phyloP scores from a whole-genome alignment of 2,888 invertebrate species.

The Bibio marci region DNA sequence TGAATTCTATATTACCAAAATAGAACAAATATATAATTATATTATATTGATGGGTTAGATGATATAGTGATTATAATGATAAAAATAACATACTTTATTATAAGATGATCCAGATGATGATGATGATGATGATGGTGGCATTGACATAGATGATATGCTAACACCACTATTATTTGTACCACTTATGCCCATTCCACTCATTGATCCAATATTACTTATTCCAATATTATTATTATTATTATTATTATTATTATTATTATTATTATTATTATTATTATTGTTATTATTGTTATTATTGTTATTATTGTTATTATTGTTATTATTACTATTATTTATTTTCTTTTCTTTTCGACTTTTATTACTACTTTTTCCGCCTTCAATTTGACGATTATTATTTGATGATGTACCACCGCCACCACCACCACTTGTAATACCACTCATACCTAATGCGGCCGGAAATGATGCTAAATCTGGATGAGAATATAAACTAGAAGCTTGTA shows the following conservation, averaged over 20 bases:
- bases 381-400: slow-evolving; percentile 20
- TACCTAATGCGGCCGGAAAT: slow-evolving; percentile 31
- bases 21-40: no score
- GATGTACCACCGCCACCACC: slow-evolving; percentile 15
- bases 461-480: slow-evolving; percentile 45
- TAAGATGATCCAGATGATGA: slow-evolving; percentile 1
- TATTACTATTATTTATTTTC: slow-evolving; percentile 2
- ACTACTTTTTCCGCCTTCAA: not conserved
- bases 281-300: no score
- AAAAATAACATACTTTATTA: not conserved
- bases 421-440: slow-evolving; percentile 16
- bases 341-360: slow-evolving; percentile 5
- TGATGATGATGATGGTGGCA: slow-evolving; percentile 2
- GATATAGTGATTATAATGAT: no score
- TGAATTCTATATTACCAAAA: no score
- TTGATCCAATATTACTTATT: not conserved
- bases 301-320: slow-evolving; percentile 1
- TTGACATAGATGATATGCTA: not conserved
- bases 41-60: no score
- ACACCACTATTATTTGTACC: not conserved
- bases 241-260: not conserved
- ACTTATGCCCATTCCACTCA: not conserved
- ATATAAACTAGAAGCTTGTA: slow-evolving; percentile 67
- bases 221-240: not conserved
- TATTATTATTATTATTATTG: not conserved